Percentiles rank a stretch among this genome's conserved stretches.
Evolutionary conservation across 2,888 invertebrate genomes (phyloP).

Genomic region (Scaptomyza polygonia): DNA sequence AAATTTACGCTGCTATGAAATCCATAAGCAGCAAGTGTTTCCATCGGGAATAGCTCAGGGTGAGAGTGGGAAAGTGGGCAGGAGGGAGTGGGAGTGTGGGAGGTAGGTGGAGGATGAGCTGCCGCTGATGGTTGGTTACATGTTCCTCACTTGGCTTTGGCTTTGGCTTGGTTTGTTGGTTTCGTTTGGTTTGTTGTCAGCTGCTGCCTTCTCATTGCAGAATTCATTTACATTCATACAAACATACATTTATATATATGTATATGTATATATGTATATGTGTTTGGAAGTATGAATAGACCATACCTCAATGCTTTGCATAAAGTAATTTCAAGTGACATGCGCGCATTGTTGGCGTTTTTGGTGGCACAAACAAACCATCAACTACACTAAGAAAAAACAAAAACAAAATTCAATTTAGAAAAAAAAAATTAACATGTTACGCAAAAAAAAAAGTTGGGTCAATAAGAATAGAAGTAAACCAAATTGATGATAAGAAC

Average conservation of each 20-base stretch:
- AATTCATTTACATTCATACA: not conserved
- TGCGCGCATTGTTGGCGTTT: slow-evolving; percentile 64
- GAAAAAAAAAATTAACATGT: not conserved
- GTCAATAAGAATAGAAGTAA: no score
- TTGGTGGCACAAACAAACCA: slow-evolving; percentile 34
- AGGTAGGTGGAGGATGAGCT: slow-evolving; percentile 37
- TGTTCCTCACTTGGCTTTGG: slow-evolving; percentile 16
- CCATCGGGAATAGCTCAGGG: slow-evolving; percentile 48
- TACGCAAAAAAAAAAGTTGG: no score
- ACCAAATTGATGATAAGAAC: no score
- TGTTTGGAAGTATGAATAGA: slow-evolving; percentile 1
- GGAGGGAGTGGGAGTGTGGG: not conserved
- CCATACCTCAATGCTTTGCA: slow-evolving; percentile 47
- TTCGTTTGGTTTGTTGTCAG: slow-evolving; percentile 35
- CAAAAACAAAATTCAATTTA: no score
- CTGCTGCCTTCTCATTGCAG: slow-evolving; percentile 31
- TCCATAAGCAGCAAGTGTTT: slow-evolving; percentile 67
- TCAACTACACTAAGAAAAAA: slow-evolving; percentile 1
- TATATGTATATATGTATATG: not conserved
- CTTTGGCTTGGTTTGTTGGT: slow-evolving; percentile 22
- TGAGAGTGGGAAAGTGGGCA: not conserved
- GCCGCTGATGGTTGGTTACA: slow-evolving; percentile 30
- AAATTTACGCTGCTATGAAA: slow-evolving; percentile 51
- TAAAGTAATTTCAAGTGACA: slow-evolving; percentile 69
- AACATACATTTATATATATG: slow-evolving; percentile 1